Evolutionary conservation across 2,888 invertebrate species (phyloP), one percentile per base, ranked within the genome.

Genomic region (Synergus umbraculus): DNA sequence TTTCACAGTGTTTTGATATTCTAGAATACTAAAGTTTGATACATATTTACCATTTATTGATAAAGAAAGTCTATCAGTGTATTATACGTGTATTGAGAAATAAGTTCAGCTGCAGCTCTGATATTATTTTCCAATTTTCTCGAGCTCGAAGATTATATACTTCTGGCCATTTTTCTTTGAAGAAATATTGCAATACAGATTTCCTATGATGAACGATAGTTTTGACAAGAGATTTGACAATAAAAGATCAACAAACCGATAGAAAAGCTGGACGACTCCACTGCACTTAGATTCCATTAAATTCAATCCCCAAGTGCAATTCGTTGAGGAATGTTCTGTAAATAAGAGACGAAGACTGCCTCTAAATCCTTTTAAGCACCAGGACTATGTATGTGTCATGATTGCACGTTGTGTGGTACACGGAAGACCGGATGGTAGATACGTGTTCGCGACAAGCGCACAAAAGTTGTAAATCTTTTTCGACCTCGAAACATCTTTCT

Each of bases 391-490:
- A 29, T 64, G 64, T 64, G 64, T 64, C 67, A 46, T 67, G 67
- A 67, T 67, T 67, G 67, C 46, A 67, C 29, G 67, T 67, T 46
- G 18, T 67, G 22, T 67, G 22, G 46, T 46, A 46, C 22, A 44
- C 18, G 44, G 18, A 46, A 67, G 12, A n/a, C 22, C 67, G 67
- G 67, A 67, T 46, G 22, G 18, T 67, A 67, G 67, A 44, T 67
- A 22, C 46, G 67, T 46, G 66, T 46, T 67, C 22, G 67, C 67
- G 67, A 69, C 46, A 69, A 69, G 46, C 29, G 29, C 22, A 69
- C 67, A 69, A 29, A 69, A 49, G 67, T 69, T 69, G 67, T 69
- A 69, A 69, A 49, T 49, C 67, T 69, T 69, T 49, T 69, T 69
- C 67, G 46, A 69, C 67, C 67, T 49, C 67, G 15, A 49, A 49